Percentiles rank a stretch among this genome's conserved stretches.
Evolutionary conservation across 2,113 vertebrate genomes (phyloP).

Genomic region (Odocoileus hemionus): DNA sequence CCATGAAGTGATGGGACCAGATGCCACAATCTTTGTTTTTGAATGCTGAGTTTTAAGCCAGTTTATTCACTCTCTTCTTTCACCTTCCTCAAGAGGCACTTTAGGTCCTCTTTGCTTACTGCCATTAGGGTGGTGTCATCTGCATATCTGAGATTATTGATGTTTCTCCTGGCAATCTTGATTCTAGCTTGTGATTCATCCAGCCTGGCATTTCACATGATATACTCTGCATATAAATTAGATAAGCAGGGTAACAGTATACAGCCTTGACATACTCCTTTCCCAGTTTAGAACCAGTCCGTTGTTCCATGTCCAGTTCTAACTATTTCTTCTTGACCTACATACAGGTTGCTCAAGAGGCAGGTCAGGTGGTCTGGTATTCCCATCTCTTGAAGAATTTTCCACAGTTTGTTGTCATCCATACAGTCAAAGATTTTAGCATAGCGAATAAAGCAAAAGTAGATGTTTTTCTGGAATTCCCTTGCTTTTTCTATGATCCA

Average conservation of each 20-base stretch:
- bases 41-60: not conserved
- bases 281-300: not conserved
- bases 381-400: not conserved
- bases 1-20: not conserved
- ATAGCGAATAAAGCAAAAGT: not conserved
- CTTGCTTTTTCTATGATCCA: not conserved
- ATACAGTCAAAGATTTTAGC: not conserved
- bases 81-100: not conserved
- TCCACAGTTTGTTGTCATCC: not conserved
- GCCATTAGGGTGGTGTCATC: not conserved
- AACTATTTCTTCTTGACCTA: not conserved
- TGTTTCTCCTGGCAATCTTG: not conserved
- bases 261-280: not conserved
- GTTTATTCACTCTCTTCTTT: not conserved
- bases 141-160: not conserved
- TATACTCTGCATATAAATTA: not conserved
- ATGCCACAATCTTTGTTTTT: not conserved
- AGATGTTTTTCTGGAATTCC: not conserved
- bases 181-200: not conserved
- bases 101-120: not conserved
- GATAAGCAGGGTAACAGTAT: not conserved
- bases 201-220: not conserved
- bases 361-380: not conserved
- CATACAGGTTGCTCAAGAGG: not conserved
- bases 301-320: not conserved